phyloP scores from a whole-genome alignment of 2,888 invertebrate genomes.

The Acrocera orbiculus region DNA sequence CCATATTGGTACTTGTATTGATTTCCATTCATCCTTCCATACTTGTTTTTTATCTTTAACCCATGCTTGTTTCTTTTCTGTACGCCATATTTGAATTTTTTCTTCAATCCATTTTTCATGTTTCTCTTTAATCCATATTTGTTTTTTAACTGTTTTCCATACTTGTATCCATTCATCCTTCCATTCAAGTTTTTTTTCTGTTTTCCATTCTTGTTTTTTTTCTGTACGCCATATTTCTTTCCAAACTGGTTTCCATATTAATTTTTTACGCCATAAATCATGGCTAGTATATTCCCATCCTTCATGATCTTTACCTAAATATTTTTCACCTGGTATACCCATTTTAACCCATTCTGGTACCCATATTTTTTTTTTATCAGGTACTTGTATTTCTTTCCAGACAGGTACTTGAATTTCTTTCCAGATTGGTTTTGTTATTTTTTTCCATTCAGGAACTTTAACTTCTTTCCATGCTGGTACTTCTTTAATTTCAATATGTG shows the following conservation, averaged over 20 bases:
- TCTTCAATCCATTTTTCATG: slow-evolving; percentile 56
- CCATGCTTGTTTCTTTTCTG: slow-evolving; percentile 39
- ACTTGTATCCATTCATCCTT: slow-evolving; percentile 42
- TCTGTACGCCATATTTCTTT: slow-evolving; percentile 66
- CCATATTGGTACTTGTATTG: slow-evolving; percentile 58
- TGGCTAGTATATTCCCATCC: slow-evolving; percentile 74
- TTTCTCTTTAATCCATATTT: slow-evolving; percentile 64
- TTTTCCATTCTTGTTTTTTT: slow-evolving; percentile 56
- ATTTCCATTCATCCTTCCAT: slow-evolving; percentile 50
- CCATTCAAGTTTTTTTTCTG: slow-evolving; percentile 51
- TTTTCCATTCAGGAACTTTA: slow-evolving; percentile 48
- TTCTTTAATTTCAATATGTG: slow-evolving; percentile 46
- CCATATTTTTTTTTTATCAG: slow-evolving; percentile 45
- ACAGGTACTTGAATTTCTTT: slow-evolving; percentile 61
- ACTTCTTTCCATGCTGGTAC: slow-evolving; percentile 58
- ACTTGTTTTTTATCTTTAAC: slow-evolving; percentile 52
- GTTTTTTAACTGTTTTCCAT: slow-evolving; percentile 63
- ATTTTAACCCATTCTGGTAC: slow-evolving; percentile 42
- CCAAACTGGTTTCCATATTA: slow-evolving; percentile 47
- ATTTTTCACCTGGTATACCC: slow-evolving; percentile 65
- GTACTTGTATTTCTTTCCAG: slow-evolving; percentile 42
- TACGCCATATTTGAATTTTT: slow-evolving; percentile 47
- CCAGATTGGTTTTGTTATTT: slow-evolving; percentile 31
- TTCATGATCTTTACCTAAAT: slow-evolving; percentile 60
- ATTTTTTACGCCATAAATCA: slow-evolving; percentile 70